Evolutionary conservation across 2,113 vertebrate genomes (phyloP).

Genomic region (Trogon melanurus): DNA sequence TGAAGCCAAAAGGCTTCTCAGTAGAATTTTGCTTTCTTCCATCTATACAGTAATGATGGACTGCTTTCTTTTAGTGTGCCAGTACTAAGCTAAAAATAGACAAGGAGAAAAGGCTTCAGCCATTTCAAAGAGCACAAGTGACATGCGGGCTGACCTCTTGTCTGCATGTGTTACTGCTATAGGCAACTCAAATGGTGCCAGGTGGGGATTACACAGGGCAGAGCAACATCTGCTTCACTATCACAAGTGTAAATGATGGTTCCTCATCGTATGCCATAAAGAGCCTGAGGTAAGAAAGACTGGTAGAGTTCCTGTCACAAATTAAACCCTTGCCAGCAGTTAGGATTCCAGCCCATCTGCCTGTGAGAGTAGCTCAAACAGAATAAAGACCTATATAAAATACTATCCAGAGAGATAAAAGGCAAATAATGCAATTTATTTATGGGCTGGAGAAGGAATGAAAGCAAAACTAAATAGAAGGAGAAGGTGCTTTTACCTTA

Average conservation of each 20-base stretch:
- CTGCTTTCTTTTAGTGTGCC: neutral
- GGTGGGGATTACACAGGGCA: conserved; percentile 54
- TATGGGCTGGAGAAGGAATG: conserved; percentile 24
- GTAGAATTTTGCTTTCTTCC: neutral
- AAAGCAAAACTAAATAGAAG: conserved; percentile 41
- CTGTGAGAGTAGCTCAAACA: neutral
- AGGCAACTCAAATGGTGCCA: conserved; percentile 35
- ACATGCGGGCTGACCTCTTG: conserved; percentile 22
- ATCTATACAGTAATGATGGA: neutral
- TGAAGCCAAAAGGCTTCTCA: neutral
- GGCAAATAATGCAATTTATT: conserved; percentile 53
- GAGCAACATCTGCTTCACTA: conserved; percentile 62
- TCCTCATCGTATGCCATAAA: conserved; percentile 50
- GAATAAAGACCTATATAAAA: conserved; percentile 35
- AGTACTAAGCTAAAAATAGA: neutral
- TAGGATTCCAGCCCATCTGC: conserved; percentile 62
- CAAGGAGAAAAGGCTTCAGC: neutral
- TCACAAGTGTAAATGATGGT: conserved; percentile 47
- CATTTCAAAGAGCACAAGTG: neutral
- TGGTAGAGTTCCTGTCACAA: conserved; percentile 46
- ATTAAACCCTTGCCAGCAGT: conserved; percentile 52
- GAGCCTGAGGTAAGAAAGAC: conserved; percentile 51
- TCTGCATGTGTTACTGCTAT: neutral
- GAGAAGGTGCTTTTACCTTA: neutral
- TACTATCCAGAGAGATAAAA: conserved; percentile 28